Base-by-base conservation (phyloP, 2,113 vertebrate genomes). In the Polypterus bichir region DNA sequence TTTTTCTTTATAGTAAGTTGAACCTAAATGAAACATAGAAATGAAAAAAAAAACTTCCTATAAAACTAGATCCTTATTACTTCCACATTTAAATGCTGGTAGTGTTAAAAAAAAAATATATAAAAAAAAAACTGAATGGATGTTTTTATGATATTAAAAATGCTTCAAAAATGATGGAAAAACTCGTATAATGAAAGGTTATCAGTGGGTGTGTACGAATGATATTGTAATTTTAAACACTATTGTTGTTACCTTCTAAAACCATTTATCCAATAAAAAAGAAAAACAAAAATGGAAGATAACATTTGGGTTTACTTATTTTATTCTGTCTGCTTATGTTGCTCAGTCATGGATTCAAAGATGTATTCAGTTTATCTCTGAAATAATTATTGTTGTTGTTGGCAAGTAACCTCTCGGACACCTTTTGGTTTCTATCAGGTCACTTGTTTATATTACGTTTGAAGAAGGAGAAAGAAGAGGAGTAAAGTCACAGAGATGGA, bases 251-350 rank as follows among this genome's bases (percentile, higher is more conserved):
- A 95, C 89, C 87, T 96, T 98, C 94, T 91, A 92, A 83, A 93
- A 92, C 92, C 91, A 94, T 96, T 95, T 96, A 97, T 93, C 92
- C 93, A 95, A 97, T 96, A 97, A 97, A 98, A 88, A 85, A 85
- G 84, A 74, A 79, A 88, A 69, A 70, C 63, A 76, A 70, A 76
- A 77, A 80, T 72, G 65, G 69, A 46, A 71, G 56, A 54, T 27
- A 5, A 58, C 11, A 27, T 27, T 48, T 9, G 8, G 69, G 66
- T 76, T 61, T 45, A 57, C 44, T 49, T 74, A 67, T 67, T 44
- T 46, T 64, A 57, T 68, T 44, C 69, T 73, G 60, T 52, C 49
- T n/a, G 47, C 57, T 56, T 9, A 45, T 68, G 51, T 7, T 49
- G 44, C 4, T 7, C 4, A 10, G 27, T 27, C 27, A 27, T 1